These are phyloP conservation scores for Cladorhizidae sp. DNA, from an alignment of 37 sponge, comb jelly and placozoan species.

Conservation along the genomic window DNA sequence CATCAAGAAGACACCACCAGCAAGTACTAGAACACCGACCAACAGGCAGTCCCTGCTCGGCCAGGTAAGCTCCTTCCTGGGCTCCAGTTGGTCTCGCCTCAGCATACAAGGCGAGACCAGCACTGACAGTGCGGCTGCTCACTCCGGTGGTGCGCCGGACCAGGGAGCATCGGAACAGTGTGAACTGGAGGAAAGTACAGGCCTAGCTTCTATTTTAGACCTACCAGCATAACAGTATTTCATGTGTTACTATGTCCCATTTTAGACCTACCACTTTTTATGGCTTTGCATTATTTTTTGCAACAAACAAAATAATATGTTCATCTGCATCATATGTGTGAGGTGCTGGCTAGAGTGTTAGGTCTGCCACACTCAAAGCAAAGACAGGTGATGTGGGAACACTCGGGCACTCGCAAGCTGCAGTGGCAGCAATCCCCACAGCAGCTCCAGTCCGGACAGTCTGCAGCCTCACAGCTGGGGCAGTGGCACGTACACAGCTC, in stretches of 20 bases:
- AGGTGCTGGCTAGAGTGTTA: not conserved
- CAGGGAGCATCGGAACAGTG: not conserved
- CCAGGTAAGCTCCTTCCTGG: not conserved
- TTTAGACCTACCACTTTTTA: too few species aligned
- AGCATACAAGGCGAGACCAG: not conserved
- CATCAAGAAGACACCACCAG: too few species aligned
- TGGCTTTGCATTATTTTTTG: too few species aligned
- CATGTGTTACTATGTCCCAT: too few species aligned
- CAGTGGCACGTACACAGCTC: constrained; percentile 5
- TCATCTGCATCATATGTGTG: too few species aligned
- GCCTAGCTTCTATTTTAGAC: not conserved
- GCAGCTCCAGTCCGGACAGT: constrained; percentile 49
- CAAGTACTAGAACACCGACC: too few species aligned
- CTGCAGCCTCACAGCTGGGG: constrained; percentile 17
- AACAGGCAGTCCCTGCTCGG: not conserved
- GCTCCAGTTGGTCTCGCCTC: constrained; percentile 8
- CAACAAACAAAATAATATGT: too few species aligned
- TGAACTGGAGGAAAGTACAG: not conserved
- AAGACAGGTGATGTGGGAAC: constrained; percentile 57
- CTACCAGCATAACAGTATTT: not conserved
- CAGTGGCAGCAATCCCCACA: constrained; percentile 72
- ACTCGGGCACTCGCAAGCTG: constrained; percentile 51
- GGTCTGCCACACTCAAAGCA: constrained; percentile 74
- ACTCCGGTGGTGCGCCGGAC: not conserved
- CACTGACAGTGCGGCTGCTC: not conserved